phyloP scores from a whole-genome alignment of 2,888 invertebrate species.

The Cryptus armator region DNA sequence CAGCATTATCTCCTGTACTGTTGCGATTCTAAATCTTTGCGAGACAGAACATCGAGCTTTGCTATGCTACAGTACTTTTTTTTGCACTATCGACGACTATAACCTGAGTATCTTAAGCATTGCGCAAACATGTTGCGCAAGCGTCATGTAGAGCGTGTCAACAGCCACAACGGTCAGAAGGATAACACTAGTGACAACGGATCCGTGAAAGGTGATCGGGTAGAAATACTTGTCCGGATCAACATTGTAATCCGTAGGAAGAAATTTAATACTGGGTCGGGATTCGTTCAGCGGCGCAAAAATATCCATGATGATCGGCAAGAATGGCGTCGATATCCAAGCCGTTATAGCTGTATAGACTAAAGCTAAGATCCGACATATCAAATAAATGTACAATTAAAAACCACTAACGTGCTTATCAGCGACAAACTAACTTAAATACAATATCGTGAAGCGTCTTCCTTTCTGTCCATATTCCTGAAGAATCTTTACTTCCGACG shows the following conservation, averaged over 20 bases:
- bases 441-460: not conserved
- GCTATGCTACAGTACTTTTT: not conserved
- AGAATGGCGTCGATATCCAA: slow-evolving; percentile 2
- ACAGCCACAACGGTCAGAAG: slow-evolving; percentile 14
- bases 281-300: slow-evolving; percentile 21
- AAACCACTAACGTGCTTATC: not conserved
- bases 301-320: slow-evolving; percentile 6
- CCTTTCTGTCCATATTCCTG: slow-evolving; percentile 8
- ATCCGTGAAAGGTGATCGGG: not conserved
- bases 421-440: slow-evolving; percentile 2
- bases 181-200: not conserved
- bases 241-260: slow-evolving; percentile 26
- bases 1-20: not conserved
- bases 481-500: not conserved
- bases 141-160: slow-evolving; percentile 19
- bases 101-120: slow-evolving; percentile 29
- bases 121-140: slow-evolving; percentile 21
- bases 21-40: not conserved
- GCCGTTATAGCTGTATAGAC: not conserved
- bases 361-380: not conserved
- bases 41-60: not conserved
- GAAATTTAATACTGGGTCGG: not conserved
- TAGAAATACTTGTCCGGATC: slow-evolving; percentile 34
- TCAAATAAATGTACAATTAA: not conserved
- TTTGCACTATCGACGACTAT: not conserved